Evolutionary conservation across 2,113 vertebrate species (phyloP).

Genomic region (Dicaeum eximium): DNA sequence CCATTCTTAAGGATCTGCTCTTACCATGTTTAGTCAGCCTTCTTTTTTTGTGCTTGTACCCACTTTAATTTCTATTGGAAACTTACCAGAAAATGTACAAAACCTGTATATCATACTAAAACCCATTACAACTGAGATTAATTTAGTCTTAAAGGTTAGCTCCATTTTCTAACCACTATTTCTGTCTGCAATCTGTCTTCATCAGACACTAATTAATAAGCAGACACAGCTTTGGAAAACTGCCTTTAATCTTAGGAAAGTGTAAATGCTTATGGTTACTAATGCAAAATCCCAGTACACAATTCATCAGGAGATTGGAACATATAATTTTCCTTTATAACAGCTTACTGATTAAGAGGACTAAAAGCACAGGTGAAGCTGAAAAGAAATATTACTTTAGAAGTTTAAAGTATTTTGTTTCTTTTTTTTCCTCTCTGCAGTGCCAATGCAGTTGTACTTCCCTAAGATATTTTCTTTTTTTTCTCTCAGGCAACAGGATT

Average conservation of each 20-base stretch:
- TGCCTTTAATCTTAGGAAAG: conserved; percentile 74
- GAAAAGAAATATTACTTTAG: conserved; percentile 53
- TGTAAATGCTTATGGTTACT: conserved; percentile 63
- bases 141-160: conserved; percentile 68
- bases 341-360: conserved; percentile 45
- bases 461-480: conserved; percentile 11
- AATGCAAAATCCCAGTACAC: conserved; percentile 69
- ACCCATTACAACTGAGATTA: conserved; percentile 65
- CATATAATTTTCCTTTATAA: conserved; percentile 57
- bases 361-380: conserved; percentile 63
- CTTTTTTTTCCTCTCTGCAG: not conserved
- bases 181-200: conserved; percentile 71
- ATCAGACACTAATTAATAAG: conserved; percentile 72
- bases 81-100: conserved; percentile 55
- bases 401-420: conserved; percentile 43
- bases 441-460: conserved; percentile 47
- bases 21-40: conserved; percentile 41
- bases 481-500: not conserved
- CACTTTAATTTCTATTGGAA: conserved; percentile 60
- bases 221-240: conserved; percentile 62
- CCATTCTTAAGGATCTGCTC: conserved; percentile 7
- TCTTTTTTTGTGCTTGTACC: conserved; percentile 9
- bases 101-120: conserved; percentile 58
- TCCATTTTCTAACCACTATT: conserved; percentile 69
- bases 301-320: conserved; percentile 63